These are phyloP conservation scores for Nesidiocoris tenuis DNA, from an alignment of 2,888 invertebrate species.

Conservation along the genomic window DNA sequence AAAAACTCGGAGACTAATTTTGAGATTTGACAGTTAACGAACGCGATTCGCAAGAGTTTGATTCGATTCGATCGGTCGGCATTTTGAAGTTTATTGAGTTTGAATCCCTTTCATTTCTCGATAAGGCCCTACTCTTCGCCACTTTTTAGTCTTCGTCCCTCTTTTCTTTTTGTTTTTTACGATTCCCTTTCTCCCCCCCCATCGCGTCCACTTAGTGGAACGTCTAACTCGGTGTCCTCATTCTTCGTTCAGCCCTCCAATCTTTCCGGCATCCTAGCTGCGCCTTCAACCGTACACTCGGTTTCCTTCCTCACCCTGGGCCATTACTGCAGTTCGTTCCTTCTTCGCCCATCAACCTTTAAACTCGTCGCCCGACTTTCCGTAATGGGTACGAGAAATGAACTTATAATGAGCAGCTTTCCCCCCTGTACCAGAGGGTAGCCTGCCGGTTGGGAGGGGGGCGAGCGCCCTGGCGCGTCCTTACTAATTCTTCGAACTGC, in stretches of 20 bases:
- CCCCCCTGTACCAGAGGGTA: no score
- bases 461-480: conserved; percentile 8
- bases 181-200: neutral
- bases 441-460: no score
- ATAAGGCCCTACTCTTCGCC: conserved; percentile 10
- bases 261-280: neutral
- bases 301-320: neutral
- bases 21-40: no score
- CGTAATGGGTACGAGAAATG: conserved; percentile 33
- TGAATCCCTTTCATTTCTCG: conserved; percentile 6
- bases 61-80: neutral
- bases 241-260: neutral
- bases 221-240: neutral
- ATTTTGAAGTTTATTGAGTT: conserved; percentile 14
- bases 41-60: conserved; percentile 26
- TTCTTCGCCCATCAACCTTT: conserved; percentile 21
- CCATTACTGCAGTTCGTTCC: neutral
- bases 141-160: neutral
- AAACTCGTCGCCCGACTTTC: conserved; percentile 21
- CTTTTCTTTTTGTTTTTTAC: conserved; percentile 1
- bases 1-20: no score
- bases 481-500: conserved; percentile 30
- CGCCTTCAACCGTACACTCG: neutral
- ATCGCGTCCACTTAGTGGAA: no score
- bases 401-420: conserved; percentile 31